These are phyloP conservation scores for Boulengeromyrus knoepffleri DNA, from an alignment of 2,113 vertebrate species.

Conservation along the genomic window DNA sequence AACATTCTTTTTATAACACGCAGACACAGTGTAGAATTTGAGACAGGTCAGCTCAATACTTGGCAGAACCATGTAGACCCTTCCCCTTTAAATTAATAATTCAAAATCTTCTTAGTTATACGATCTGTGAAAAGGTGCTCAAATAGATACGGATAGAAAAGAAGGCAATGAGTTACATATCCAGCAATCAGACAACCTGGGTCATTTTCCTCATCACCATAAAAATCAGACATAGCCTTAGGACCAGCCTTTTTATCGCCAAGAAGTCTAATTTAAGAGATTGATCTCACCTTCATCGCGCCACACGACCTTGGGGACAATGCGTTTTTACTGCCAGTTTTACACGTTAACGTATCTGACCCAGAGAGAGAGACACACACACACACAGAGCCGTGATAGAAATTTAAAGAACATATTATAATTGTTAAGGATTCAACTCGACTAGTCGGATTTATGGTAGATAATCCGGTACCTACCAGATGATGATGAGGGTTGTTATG, in stretches of 20 bases:
- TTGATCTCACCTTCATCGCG: conserved; percentile 7
- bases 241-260: not conserved
- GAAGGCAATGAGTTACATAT: not conserved
- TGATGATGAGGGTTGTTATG: not conserved
- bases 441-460: not conserved
- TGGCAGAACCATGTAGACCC: not conserved
- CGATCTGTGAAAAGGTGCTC: not conserved
- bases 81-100: not conserved
- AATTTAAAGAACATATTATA: not conserved
- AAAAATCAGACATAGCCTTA: not conserved
- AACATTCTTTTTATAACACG: not conserved
- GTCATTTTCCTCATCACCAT: not conserved
- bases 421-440: not conserved
- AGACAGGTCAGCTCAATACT: not conserved
- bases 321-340: not conserved
- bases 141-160: not conserved
- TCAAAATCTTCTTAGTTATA: not conserved
- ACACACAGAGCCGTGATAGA: not conserved
- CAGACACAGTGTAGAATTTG: not conserved
- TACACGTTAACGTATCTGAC: not conserved
- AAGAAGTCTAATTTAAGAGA: not conserved
- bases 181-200: not conserved
- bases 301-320: conserved; percentile 14
- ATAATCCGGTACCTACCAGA: not conserved
- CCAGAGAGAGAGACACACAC: not conserved